Evolutionary conservation across 2,113 vertebrate species (phyloP).

Genomic region (Athene cunicularia): DNA sequence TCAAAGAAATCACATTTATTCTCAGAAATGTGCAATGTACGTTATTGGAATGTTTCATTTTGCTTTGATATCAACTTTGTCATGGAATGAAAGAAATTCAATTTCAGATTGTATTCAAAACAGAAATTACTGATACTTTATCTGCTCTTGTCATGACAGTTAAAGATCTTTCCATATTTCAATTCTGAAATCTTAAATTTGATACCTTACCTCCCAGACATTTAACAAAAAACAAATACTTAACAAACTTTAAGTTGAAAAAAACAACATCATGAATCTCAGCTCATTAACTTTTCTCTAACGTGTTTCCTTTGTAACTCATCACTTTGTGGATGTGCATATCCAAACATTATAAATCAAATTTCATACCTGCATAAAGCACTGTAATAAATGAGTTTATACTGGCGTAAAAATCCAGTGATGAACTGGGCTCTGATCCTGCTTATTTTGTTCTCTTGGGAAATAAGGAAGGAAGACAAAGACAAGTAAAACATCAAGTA

Average conservation of each 20-base stretch:
- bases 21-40: neutral
- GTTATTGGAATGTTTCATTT: slow-evolving; percentile 41
- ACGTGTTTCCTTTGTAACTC: neutral
- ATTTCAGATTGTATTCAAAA: slow-evolving; percentile 58
- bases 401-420: neutral
- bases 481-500: slow-evolving; percentile 32
- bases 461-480: slow-evolving; percentile 41
- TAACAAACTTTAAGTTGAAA: neutral
- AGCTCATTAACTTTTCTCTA: neutral
- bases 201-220: neutral
- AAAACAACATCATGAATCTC: neutral
- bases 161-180: slow-evolving; percentile 11
- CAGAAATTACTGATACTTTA: slow-evolving; percentile 39
- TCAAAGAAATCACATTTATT: slow-evolving; percentile 29
- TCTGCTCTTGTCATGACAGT: slow-evolving; percentile 22
- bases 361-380: neutral
- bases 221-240: neutral
- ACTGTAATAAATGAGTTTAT: neutral
- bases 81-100: slow-evolving; percentile 50
- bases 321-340: neutral
- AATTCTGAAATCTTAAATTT: slow-evolving; percentile 31
- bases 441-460: slow-evolving; percentile 22
- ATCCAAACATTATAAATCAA: neutral
- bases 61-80: slow-evolving; percentile 54
- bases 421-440: neutral